Conservation (phyloP, 1,140 invertebrate species). For the Aphis craccivora region DNA sequence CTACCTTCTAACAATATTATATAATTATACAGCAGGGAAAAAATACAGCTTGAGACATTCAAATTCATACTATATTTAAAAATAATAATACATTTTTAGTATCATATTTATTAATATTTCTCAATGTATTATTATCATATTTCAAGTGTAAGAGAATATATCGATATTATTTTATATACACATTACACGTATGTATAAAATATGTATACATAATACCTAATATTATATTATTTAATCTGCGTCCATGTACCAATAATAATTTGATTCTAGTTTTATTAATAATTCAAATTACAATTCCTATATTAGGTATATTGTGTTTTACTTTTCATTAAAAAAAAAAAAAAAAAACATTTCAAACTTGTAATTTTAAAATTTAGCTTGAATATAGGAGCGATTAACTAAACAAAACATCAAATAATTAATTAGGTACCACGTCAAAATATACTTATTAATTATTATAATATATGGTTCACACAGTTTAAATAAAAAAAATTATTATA, state of each 20-base stretch:
- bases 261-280: neutral
- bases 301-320: neutral
- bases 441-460: too few species aligned
- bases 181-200: neutral
- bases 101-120: slow-evolving; percentile 3
- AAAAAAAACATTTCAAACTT: neutral
- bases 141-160: neutral
- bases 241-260: neutral
- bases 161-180: neutral
- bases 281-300: neutral
- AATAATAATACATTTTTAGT: neutral
- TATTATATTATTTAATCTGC: neutral
- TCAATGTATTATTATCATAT: neutral
- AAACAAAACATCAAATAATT: neutral
- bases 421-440: neutral
- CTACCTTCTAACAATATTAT: neutral
- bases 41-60: neutral
- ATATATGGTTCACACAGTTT: too few species aligned
- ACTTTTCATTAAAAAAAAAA: neutral
- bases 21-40: neutral
- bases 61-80: neutral
- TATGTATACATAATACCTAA: neutral
- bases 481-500: too few species aligned
- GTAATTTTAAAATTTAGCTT: neutral
- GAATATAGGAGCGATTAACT: neutral